These are phyloP conservation scores for Poecile montanus DNA, from an alignment of 2,797 vertebrate species.

Conservation along the genomic window DNA sequence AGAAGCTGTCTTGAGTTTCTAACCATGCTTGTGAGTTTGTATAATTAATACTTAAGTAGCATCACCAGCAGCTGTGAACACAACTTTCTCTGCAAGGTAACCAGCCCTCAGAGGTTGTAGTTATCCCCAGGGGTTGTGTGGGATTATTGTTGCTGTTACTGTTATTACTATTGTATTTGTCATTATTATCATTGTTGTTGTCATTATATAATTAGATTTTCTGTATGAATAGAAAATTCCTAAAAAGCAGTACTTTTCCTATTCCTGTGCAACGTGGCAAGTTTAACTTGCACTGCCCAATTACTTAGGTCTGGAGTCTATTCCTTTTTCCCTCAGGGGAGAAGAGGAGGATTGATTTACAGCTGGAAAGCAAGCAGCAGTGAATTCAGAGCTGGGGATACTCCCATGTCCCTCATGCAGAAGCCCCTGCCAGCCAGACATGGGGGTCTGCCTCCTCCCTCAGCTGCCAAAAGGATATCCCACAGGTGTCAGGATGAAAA, in stretches of 20 bases:
- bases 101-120: background rate
- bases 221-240: background rate
- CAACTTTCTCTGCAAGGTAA: background rate
- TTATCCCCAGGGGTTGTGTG: background rate
- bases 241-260: background rate
- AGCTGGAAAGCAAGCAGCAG: background rate
- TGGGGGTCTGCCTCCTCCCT: background rate
- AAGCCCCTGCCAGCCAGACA: background rate
- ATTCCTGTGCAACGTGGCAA: fast-evolving
- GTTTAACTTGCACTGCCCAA: background rate
- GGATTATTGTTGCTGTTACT: background rate
- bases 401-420: background rate
- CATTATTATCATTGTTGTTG: no score
- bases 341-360: background rate
- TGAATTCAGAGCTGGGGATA: background rate
- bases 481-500: background rate
- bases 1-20: background rate
- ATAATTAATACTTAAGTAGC: background rate
- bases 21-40: background rate
- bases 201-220: no score
- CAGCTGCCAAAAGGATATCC: background rate
- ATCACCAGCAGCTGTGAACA: background rate
- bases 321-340: background rate
- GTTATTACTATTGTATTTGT: background rate
- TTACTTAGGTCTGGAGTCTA: background rate